A percentile compares a stretch with the other conserved stretches of the same genome.
These are phyloP conservation scores for Diabrotica undecimpunctata DNA, from an alignment of 1,140 invertebrate species.

Conservation along the genomic window DNA sequence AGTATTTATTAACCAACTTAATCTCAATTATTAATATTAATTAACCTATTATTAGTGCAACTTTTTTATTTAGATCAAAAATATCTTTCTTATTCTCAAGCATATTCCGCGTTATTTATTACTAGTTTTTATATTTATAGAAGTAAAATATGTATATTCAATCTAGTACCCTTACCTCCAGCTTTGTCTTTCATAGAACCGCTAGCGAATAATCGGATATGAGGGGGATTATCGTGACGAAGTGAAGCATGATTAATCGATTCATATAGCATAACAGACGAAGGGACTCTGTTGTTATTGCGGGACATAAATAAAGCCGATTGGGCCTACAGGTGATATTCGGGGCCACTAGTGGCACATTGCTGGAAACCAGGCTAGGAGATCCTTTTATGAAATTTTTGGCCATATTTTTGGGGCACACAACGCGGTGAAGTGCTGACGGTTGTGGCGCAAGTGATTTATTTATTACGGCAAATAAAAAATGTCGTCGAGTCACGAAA, in stretches of 20 bases:
- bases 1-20: too few relatives aligned
- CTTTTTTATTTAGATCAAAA: too few relatives aligned
- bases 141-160: too few relatives aligned
- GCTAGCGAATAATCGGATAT: conserved; percentile 38
- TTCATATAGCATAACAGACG: conserved; percentile 38
- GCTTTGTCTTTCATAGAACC: too few relatives aligned
- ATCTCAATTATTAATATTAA: too few relatives aligned
- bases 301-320: conserved; percentile 38
- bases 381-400: not conserved
- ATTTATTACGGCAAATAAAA: conserved; percentile 7
- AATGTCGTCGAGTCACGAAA: not conserved
- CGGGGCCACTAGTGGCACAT: conserved; percentile 1
- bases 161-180: too few relatives aligned
- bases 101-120: too few relatives aligned
- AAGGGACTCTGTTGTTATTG: conserved; percentile 33
- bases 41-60: too few relatives aligned
- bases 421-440: too few relatives aligned
- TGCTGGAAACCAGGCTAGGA: not conserved
- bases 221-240: conserved; percentile 40
- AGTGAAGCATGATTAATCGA: conserved; percentile 42
- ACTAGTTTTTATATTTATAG: too few relatives aligned
- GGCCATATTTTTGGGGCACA: not conserved
- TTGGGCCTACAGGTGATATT: conserved; percentile 36
- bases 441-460: not conserved
- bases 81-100: too few relatives aligned